Percentiles rank a stretch among this genome's conserved stretches.
These are phyloP conservation scores for Phortica okadai DNA, from an alignment of 2,888 invertebrate genomes.

Conservation along the genomic window DNA sequence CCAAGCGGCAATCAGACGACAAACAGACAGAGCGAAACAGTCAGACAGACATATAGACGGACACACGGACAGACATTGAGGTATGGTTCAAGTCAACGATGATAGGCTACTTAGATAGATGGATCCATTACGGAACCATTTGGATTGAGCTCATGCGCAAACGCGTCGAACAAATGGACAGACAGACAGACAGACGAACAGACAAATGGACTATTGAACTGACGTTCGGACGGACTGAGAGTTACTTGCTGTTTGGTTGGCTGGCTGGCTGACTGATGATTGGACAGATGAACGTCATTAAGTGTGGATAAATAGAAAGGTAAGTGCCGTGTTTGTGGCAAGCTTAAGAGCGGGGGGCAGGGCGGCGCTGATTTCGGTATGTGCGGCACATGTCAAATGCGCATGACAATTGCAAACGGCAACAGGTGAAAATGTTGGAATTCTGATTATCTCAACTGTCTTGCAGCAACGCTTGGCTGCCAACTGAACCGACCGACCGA, in stretches of 20 bases:
- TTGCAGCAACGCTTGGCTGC: neutral
- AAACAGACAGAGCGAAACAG: neutral
- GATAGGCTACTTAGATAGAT: slow-evolving; percentile 30
- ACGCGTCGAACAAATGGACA: slow-evolving; percentile 3
- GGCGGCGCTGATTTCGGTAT: slow-evolving; percentile 55
- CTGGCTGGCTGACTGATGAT: slow-evolving; percentile 23
- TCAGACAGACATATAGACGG: neutral
- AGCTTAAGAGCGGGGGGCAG: neutral
- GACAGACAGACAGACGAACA: neutral
- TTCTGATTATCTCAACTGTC: slow-evolving; percentile 65
- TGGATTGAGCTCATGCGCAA: neutral
- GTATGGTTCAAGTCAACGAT: neutral
- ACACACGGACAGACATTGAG: neutral
- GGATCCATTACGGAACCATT: slow-evolving; percentile 29
- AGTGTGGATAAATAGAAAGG: slow-evolving; percentile 69
- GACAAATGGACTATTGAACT: neutral
- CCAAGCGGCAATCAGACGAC: neutral
- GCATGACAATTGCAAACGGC: slow-evolving; percentile 52
- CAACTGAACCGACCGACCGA: neutral
- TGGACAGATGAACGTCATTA: slow-evolving; percentile 59
- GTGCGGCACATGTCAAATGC: slow-evolving; percentile 71
- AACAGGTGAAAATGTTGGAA: slow-evolving; percentile 71
- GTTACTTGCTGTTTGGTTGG: neutral
- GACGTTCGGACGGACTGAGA: neutral
- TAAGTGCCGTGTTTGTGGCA: slow-evolving; percentile 7